These are phyloP conservation scores for Rhinopomastus cyanomelas DNA, from an alignment of 2,113 vertebrate genomes.

Conservation along the genomic window DNA sequence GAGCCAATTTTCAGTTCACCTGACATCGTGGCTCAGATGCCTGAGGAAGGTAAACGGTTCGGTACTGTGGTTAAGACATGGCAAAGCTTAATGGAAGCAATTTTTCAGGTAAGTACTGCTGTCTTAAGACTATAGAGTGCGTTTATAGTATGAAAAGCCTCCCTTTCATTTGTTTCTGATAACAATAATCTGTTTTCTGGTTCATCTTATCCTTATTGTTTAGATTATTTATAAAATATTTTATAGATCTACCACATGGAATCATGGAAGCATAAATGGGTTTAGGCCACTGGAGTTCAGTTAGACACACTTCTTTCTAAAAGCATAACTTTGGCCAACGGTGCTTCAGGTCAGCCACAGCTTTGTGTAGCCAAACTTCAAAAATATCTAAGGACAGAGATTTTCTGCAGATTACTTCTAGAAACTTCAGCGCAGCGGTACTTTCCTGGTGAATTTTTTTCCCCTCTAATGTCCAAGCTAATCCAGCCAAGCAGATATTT, in stretches of 20 bases:
- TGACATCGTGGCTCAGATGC: slow-evolving; percentile 89
- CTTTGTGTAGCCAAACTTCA: not conserved
- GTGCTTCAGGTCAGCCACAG: not conserved
- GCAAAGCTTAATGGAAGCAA: slow-evolving; percentile 82
- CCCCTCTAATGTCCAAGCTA: not conserved
- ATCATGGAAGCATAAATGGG: not conserved
- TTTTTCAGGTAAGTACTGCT: slow-evolving; percentile 71
- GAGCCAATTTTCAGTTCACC: slow-evolving; percentile 91
- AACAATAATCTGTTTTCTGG: not conserved
- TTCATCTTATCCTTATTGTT: not conserved
- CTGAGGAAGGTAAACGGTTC: slow-evolving; percentile 83
- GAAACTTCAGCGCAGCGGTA: not conserved
- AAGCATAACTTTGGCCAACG: not conserved
- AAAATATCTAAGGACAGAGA: not conserved
- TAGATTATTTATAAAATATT: not conserved
- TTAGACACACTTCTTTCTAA: not conserved
- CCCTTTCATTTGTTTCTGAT: not conserved
- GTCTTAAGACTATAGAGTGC: not conserved
- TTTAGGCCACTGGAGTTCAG: not conserved
- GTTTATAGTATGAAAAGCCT: not conserved
- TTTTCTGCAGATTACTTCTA: not conserved
- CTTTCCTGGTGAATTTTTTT: not conserved
- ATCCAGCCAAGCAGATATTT: not conserved
- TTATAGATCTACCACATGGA: not conserved
- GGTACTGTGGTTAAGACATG: slow-evolving; percentile 83